Evolutionary conservation across 2,797 vertebrate species (phyloP).

Genomic region (Falco biarmicus): DNA sequence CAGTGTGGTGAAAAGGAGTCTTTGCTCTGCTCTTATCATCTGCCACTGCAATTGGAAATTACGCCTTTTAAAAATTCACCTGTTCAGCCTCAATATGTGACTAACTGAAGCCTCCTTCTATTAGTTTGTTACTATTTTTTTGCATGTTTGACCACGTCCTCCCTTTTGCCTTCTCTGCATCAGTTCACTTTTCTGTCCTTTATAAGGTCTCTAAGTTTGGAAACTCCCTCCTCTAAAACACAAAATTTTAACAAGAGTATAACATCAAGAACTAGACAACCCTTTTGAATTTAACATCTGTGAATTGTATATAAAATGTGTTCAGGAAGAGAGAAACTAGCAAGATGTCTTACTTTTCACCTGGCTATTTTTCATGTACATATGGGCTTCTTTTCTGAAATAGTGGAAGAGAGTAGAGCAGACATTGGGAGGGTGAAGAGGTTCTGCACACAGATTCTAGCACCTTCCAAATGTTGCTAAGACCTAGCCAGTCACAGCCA

Average conservation of each 20-base stretch:
- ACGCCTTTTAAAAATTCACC: background rate
- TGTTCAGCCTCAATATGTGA: background rate
- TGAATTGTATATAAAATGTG: background rate
- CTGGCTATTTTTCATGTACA: background rate
- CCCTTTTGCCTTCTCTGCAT: background rate
- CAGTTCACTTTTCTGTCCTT: background rate
- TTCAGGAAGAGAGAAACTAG: background rate
- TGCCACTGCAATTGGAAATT: background rate
- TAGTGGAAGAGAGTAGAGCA: background rate
- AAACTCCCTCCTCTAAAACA: background rate
- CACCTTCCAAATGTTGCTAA: background rate
- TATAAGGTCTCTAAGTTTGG: background rate
- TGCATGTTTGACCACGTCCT: background rate
- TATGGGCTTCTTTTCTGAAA: background rate
- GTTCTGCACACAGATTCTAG: background rate
- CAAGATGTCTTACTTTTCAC: background rate
- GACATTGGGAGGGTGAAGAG: rapidly evolving
- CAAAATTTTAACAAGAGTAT: background rate
- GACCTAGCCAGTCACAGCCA: background rate
- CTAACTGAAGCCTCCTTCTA: background rate
- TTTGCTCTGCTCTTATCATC: background rate
- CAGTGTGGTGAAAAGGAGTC: background rate
- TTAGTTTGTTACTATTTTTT: background rate
- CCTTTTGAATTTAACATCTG: background rate
- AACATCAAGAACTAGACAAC: background rate